Evolutionary conservation across 2,888 invertebrate genomes (phyloP).

Genomic region (Philaethria dido): DNA sequence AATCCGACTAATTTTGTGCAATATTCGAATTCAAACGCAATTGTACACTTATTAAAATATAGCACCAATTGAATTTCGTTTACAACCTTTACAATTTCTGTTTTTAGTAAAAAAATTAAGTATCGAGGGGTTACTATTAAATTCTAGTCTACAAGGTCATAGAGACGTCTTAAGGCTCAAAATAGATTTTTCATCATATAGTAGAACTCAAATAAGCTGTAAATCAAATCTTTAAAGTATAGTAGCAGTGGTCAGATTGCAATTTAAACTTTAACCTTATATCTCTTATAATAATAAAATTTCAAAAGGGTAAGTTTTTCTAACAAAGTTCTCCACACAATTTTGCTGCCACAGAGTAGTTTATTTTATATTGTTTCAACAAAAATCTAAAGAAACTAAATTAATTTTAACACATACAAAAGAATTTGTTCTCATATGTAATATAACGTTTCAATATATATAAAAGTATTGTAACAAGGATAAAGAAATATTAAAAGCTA

Average conservation of each 20-base stretch:
- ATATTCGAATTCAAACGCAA: no score
- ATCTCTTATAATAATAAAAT: slow-evolving; percentile 19
- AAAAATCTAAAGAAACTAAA: neutral
- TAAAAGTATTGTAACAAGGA: neutral
- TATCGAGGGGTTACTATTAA: no score
- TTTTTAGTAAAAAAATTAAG: no score
- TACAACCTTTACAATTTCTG: no score
- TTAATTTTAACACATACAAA: neutral
- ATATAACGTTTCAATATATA: neutral
- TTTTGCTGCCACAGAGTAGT: neutral
- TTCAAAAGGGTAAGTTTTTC: slow-evolving; percentile 18
- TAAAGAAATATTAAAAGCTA: neutral
- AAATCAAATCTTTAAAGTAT: slow-evolving; percentile 20
- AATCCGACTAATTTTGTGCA: no score
- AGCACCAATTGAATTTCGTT: no score
- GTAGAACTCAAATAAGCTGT: neutral
- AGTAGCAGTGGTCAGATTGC: slow-evolving; percentile 37
- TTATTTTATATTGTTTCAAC: slow-evolving; percentile 11
- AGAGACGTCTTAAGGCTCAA: no score
- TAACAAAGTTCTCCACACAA: neutral
- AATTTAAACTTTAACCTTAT: slow-evolving; percentile 29
- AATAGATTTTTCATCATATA: no score
- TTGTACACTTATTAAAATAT: no score
- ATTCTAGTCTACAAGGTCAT: no score
- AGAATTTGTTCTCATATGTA: neutral